These are phyloP conservation scores for Xyrichtys novacula DNA, from an alignment of 2,797 vertebrate species.

Conservation along the genomic window DNA sequence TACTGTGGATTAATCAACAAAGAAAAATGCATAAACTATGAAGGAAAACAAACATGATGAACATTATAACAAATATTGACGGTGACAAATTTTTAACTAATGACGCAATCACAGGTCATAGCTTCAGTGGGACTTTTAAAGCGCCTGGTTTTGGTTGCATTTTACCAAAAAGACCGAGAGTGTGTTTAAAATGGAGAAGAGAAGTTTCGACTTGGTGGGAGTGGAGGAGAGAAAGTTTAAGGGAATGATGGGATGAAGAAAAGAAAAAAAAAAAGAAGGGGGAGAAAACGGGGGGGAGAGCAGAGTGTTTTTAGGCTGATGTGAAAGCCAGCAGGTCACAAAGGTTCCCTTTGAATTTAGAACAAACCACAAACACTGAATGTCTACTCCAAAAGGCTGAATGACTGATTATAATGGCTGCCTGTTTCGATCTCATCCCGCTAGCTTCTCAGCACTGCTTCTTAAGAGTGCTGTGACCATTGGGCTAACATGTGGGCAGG, in stretches of 20 bases:
- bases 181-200: conserved; percentile 23
- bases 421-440: conserved; percentile 80
- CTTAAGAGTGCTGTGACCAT: conserved; percentile 71
- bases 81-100: conserved; percentile 7
- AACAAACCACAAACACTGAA: conserved; percentile 79
- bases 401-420: conserved; percentile 84
- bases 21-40: not conserved
- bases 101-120: conserved; percentile 29
- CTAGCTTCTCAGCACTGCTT: conserved; percentile 65
- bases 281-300: conserved; percentile 31
- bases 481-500: conserved; percentile 75
- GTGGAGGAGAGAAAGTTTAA: conserved; percentile 33
- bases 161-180: conserved; percentile 13
- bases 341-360: conserved; percentile 83
- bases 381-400: conserved; percentile 79
- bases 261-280: conserved; percentile 34
- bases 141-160: conserved; percentile 18
- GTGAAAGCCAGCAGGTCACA: conserved; percentile 82
- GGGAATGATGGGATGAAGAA: conserved; percentile 45
- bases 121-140: conserved; percentile 17
- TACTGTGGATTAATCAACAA: conserved; percentile 7
- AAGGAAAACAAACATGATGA: conserved; percentile 13
- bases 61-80: conserved; percentile 29
- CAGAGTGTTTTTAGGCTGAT: conserved; percentile 54
- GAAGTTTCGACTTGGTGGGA: conserved; percentile 6